Percentiles rank a stretch among this genome's conserved stretches.
phyloP scores from a whole-genome alignment of 2,113 vertebrate species.

The Centrocercus urophasianus region DNA sequence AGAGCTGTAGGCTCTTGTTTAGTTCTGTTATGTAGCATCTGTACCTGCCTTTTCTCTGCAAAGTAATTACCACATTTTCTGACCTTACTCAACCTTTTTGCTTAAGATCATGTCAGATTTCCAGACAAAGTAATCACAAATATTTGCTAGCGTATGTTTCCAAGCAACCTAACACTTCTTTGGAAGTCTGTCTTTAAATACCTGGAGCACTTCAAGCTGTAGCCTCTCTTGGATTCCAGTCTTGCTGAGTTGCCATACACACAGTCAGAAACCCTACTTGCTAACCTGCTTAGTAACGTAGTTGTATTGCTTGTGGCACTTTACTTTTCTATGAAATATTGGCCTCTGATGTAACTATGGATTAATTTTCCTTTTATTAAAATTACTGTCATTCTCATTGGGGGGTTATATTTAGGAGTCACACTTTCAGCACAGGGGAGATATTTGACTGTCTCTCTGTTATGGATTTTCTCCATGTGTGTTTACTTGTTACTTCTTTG shows the following conservation, averaged over 20 bases:
- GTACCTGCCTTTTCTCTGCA: not conserved
- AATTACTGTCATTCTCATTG: not conserved
- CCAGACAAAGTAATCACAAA: not conserved
- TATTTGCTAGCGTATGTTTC: conserved; percentile 10
- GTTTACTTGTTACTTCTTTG: not conserved
- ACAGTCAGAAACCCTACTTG: not conserved
- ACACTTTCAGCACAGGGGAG: not conserved
- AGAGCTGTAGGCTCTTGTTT: not conserved
- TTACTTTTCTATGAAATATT: not conserved
- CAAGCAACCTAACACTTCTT: conserved; percentile 4
- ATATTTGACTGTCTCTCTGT: not conserved
- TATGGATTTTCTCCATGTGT: not conserved
- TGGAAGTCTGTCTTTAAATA: conserved; percentile 18
- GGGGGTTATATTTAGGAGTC: not conserved
- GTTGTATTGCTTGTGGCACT: not conserved
- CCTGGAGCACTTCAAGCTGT: not conserved
- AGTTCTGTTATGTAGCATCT: not conserved
- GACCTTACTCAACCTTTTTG: not conserved
- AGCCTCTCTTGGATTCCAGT: not conserved
- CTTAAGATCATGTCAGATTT: not conserved
- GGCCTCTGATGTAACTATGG: not conserved
- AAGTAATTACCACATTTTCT: not conserved
- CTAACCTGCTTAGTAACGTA: not conserved
- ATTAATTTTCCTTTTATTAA: not conserved
- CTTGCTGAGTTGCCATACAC: not conserved